Conservation (phyloP, 2,797 vertebrate species). For the Atherinosoma microstoma region DNA sequence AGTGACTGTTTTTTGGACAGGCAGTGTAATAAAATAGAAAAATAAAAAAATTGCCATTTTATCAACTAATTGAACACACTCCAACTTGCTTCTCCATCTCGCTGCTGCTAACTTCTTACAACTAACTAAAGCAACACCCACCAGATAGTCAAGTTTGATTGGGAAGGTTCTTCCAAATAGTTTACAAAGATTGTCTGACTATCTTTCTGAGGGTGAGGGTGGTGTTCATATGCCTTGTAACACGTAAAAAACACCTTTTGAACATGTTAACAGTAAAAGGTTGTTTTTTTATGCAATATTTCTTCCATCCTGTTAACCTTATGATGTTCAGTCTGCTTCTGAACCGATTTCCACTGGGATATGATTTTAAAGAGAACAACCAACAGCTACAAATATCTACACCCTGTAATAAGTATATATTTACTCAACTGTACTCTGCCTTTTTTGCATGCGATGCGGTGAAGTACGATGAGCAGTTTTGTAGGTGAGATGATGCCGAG, state of each 20-base stretch:
- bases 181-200: background rate
- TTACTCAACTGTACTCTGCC: background rate
- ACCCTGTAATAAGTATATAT: background rate
- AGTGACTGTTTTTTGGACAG: too few relatives aligned
- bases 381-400: background rate
- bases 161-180: background rate
- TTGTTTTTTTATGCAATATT: background rate
- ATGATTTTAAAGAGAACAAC: background rate
- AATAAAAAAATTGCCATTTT: background rate
- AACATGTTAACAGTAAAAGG: too few relatives aligned
- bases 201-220: too few relatives aligned
- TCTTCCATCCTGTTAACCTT: background rate
- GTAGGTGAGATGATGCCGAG: conserved; percentile 11
- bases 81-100: background rate
- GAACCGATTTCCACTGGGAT: background rate
- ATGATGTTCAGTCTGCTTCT: background rate
- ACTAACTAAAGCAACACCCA: background rate
- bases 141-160: background rate
- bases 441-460: background rate
- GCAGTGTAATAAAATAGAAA: too few relatives aligned
- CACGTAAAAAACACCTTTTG: too few relatives aligned
- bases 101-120: background rate
- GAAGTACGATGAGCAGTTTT: background rate
- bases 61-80: background rate
- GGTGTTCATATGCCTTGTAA: too few relatives aligned